A percentile compares a stretch with the other conserved stretches of the same genome.
These are phyloP conservation scores for Adelosebastes latens DNA, from an alignment of 2,797 vertebrate genomes.

Conservation along the genomic window DNA sequence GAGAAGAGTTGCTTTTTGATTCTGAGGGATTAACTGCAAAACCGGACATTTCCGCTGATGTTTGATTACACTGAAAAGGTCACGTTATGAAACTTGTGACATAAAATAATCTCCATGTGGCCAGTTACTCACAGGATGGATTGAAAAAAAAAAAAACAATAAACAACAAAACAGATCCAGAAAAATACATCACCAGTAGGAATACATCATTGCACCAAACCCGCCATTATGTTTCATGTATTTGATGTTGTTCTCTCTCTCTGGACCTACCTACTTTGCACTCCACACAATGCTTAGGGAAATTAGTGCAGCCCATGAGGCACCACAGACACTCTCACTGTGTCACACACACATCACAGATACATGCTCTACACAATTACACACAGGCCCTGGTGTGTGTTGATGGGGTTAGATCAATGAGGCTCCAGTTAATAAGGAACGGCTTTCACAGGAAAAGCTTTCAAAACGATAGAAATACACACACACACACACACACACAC, in stretches of 20 bases:
- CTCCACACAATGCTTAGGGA: slow-evolving; percentile 13
- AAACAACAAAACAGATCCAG: not conserved
- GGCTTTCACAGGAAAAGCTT: slow-evolving; percentile 33
- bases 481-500: not conserved
- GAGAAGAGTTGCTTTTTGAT: not conserved
- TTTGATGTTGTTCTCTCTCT: not conserved
- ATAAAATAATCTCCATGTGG: not conserved
- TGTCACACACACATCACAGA: slow-evolving; percentile 45
- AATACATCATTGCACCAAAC: not conserved
- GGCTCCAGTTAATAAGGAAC: slow-evolving; percentile 39
- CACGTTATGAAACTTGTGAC: not conserved
- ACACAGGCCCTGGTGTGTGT: slow-evolving; percentile 10
- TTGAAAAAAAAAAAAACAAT: not conserved
- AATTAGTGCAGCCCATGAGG: slow-evolving; percentile 17
- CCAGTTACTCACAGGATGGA: not conserved
- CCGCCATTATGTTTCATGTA: not conserved
- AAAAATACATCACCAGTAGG: not conserved
- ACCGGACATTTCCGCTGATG: not conserved
- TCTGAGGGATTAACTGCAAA: not conserved
- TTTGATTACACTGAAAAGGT: slow-evolving; percentile 1
- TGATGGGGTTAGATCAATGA: slow-evolving; percentile 40
- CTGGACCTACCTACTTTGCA: not conserved
- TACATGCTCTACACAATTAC: slow-evolving; percentile 27
- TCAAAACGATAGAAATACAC: slow-evolving; percentile 1
- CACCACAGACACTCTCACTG: slow-evolving; percentile 13